Percentiles rank a stretch among this genome's conserved stretches.
Conservation (phyloP, 2,797 vertebrate genomes). For the Sciurus vulgaris region DNA sequence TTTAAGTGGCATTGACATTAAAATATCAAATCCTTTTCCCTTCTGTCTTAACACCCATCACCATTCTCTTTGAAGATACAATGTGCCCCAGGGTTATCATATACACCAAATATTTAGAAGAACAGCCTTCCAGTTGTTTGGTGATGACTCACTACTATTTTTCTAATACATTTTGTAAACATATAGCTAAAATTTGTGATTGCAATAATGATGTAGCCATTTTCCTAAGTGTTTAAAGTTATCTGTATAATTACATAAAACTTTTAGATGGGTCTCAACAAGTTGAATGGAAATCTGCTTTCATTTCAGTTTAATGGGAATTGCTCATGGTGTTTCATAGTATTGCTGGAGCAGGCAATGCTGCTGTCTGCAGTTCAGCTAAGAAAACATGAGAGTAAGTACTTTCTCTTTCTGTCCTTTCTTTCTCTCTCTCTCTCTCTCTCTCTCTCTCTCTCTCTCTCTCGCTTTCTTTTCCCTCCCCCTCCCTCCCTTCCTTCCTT, state of each 20-base stretch:
- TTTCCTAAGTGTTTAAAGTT: neutral
- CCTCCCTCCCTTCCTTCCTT: no score
- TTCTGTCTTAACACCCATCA: neutral
- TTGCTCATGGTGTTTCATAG: conserved; percentile 7
- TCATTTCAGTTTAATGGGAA: conserved; percentile 2
- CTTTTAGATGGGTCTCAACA: neutral
- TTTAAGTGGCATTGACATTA: neutral
- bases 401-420: no score
- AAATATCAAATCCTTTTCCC: neutral
- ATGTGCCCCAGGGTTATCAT: neutral
- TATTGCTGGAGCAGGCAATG: conserved; percentile 39
- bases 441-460: no score
- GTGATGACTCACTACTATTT: neutral
- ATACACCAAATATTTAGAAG: neutral
- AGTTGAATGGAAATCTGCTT: neutral
- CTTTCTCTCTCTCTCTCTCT: accelerated
- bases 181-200: neutral
- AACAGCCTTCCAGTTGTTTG: neutral
- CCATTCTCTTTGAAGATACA: neutral
- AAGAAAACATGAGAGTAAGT: conserved; percentile 38
- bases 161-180: neutral
- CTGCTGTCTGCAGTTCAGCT: neutral
- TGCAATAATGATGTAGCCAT: neutral
- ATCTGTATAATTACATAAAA: neutral
- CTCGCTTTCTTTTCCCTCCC: no score